Conservation (phyloP, 2,888 invertebrate genomes). For the Drosophila peninsularis region DNA sequence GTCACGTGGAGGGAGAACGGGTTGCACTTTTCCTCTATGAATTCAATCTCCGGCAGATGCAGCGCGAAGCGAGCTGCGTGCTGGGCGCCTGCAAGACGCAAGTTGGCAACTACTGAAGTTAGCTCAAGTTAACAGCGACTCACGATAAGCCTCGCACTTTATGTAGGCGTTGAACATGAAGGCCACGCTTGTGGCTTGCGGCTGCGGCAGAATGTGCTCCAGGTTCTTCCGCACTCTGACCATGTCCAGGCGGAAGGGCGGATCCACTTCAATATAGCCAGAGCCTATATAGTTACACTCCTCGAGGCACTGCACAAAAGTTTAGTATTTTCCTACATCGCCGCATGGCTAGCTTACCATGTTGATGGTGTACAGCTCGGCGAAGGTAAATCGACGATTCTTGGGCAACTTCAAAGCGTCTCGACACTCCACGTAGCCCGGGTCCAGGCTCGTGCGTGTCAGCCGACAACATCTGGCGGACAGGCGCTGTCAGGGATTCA, state of each 20-base stretch:
- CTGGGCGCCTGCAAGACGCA: conserved; percentile 37
- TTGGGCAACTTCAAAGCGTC: conserved; percentile 35
- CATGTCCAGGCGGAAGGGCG: conserved; percentile 60
- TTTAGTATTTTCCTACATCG: background rate
- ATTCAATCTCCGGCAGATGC: conserved; percentile 63
- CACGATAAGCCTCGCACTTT: conserved; percentile 59
- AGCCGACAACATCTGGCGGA: conserved; percentile 56
- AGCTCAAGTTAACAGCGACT: conserved; percentile 17
- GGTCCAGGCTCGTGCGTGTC: conserved; percentile 57
- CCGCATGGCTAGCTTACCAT: conserved; percentile 48
- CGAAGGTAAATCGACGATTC: conserved; percentile 33
- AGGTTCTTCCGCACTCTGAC: conserved; percentile 44
- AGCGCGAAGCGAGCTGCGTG: conserved; percentile 47
- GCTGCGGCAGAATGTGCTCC: conserved; percentile 43
- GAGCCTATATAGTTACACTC: conserved; percentile 65
- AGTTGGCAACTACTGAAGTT: conserved; percentile 7
- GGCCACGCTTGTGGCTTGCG: conserved; percentile 32
- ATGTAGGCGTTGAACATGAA: conserved; percentile 58
- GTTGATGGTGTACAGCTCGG: conserved; percentile 60
- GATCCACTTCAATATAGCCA: conserved; percentile 64
- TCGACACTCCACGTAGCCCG: conserved; percentile 42
- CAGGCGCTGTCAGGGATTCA: conserved; percentile 24
- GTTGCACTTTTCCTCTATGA: conserved; percentile 56
- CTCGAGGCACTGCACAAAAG: conserved; percentile 60
- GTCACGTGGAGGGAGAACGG: conserved; percentile 63